Base-by-base conservation (phyloP, 2,113 vertebrate genomes). In the Oreochromis spilurus region DNA sequence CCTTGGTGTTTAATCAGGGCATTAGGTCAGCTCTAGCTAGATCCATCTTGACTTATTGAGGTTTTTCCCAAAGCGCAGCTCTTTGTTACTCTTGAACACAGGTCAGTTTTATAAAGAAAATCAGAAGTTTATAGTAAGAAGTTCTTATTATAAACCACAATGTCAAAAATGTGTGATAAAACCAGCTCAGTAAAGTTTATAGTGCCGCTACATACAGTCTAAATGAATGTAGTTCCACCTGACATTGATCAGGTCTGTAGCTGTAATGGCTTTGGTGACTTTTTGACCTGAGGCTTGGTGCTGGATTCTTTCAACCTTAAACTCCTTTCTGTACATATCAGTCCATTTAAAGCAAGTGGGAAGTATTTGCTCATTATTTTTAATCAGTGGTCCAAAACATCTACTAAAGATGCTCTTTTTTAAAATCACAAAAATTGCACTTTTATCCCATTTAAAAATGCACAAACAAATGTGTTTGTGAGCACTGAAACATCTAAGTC, bases 251-350 rank as follows among this genome's bases (percentile, higher is more conserved):
- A 84, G 81, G 31, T 65, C 79, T 58, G 53, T 50, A 82, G 84
- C 70, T 31, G 89, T 89, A 72, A 89, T 85, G 75, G 9, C 55
- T 90, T 84, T 92, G 77, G 91, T 88, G 80, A 45, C 54, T 34
- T 85, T 90, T 91, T 93, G 89, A 94, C 93, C 89, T 13, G 40
- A 84, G 40, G 77, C 84, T 83, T 70, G 52, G 62, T 43, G 57
- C 62, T 4, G 1, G 24, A 26, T 75, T 82, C 81, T 50, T 60
- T 79, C 11, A 54, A 38, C 48, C 29, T 67, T 60, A 40, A 36
- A 70, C 65, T 31, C 52, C 65, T 29, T 57, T 36, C 84, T 88
- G 62, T 6, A 54, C 9, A 70, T 34, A 84, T 54, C 19, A 43
- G 21, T 91, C 62, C 62, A 53, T 26, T 4, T 43, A 75, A 16